Percentiles rank a stretch among this genome's conserved stretches.
Evolutionary conservation across 2,797 vertebrate species (phyloP).

Genomic region (Scleropages formosus): DNA sequence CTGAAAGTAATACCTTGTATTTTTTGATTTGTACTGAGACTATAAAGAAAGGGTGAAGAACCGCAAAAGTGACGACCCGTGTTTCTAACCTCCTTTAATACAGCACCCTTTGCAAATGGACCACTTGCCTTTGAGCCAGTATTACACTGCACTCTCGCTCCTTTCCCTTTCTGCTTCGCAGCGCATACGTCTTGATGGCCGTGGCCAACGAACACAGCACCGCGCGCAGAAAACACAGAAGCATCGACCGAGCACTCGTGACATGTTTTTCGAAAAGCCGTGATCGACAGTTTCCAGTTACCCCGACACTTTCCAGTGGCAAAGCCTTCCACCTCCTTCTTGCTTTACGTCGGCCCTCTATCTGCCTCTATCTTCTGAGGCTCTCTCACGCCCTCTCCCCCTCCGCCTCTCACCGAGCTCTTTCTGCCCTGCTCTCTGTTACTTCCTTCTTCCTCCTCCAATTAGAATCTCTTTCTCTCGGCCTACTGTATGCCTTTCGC

Average conservation of each 20-base stretch:
- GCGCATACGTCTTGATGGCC: no score
- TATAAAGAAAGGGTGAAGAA: no score
- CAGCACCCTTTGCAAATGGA: no score
- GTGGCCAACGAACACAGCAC: not conserved
- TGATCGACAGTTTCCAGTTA: slow-evolving; percentile 66
- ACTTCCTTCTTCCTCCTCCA: slow-evolving; percentile 61
- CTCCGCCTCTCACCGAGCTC: slow-evolving; percentile 10
- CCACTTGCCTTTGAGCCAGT: no score
- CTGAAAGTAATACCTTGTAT: no score
- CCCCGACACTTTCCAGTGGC: slow-evolving; percentile 64
- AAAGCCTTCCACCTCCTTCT: slow-evolving; percentile 56
- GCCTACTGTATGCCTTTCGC: slow-evolving; percentile 31
- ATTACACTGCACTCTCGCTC: no score
- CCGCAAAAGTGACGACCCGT: no score
- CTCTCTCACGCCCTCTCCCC: slow-evolving; percentile 3
- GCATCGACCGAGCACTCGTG: slow-evolving; percentile 11
- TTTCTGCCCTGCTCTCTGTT: slow-evolving; percentile 41
- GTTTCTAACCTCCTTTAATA: not conserved
- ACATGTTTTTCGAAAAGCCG: slow-evolving; percentile 31
- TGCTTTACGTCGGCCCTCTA: slow-evolving; percentile 37
- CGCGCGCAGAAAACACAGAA: not conserved
- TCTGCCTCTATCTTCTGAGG: slow-evolving; percentile 41
- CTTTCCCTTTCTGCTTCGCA: no score
- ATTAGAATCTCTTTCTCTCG: slow-evolving; percentile 10
- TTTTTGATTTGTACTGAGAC: no score